phyloP scores from a whole-genome alignment of 2,797 vertebrate species.

The Arnoldichthys spilopterus region DNA sequence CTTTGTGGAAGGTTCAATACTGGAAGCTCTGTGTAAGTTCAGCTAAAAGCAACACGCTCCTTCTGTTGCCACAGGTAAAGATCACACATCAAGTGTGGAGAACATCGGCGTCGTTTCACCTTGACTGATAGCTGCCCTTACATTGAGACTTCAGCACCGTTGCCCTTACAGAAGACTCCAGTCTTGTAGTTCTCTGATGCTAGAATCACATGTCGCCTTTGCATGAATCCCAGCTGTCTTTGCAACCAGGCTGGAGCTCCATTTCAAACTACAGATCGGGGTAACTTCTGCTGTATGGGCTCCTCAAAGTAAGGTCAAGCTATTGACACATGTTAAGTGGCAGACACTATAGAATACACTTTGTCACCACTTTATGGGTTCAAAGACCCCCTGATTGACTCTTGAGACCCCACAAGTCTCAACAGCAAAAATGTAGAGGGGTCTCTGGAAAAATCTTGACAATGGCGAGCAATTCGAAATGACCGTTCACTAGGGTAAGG shows the following conservation, averaged over 20 bases:
- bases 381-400: too few species aligned
- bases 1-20: conserved; percentile 34
- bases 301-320: too few species aligned
- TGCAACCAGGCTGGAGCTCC: neutral
- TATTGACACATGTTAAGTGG: too few species aligned
- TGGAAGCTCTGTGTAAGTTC: conserved; percentile 30
- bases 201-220: neutral
- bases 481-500: too few species aligned
- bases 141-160: neutral
- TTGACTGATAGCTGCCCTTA: neutral
- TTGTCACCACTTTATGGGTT: too few species aligned
- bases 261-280: neutral
- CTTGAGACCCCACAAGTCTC: too few species aligned
- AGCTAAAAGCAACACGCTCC: conserved; percentile 26
- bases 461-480: too few species aligned
- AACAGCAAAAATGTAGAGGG: too few species aligned
- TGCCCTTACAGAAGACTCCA: too few species aligned
- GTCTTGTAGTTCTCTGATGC: too few species aligned
- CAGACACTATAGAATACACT: too few species aligned
- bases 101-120: neutral
- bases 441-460: too few species aligned
- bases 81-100: conserved; percentile 35
- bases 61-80: conserved; percentile 8
- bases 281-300: neutral
- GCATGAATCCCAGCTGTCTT: neutral